A percentile compares a stretch with the other conserved stretches of the same genome.
phyloP scores from a whole-genome alignment of 2,888 invertebrate genomes.

The Carpatolechia fugitivella region DNA sequence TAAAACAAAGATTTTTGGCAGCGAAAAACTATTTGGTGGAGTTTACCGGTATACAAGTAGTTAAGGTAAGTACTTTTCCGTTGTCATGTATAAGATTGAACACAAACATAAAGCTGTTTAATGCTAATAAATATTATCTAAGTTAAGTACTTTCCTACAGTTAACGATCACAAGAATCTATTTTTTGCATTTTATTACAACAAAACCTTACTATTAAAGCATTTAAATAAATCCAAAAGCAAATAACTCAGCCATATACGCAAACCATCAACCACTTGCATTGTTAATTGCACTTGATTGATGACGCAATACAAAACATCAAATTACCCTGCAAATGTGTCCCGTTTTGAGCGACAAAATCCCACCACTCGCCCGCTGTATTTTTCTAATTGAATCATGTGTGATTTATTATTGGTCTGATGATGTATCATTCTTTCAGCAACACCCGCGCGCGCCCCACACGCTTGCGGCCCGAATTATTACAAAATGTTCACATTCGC shows the following conservation, averaged over 20 bases:
- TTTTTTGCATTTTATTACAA: too few relatives aligned
- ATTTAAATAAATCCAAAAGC: neutral
- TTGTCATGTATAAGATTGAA: too few relatives aligned
- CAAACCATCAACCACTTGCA: constrained; percentile 20
- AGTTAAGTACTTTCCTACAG: too few relatives aligned
- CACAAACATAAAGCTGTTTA: too few relatives aligned
- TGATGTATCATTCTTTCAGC: constrained; percentile 79
- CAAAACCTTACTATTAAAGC: too few relatives aligned
- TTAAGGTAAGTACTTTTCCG: neutral
- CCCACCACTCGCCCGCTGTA: constrained; percentile 56
- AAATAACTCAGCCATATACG: neutral
- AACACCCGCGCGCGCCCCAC: constrained; percentile 71
- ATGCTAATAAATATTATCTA: too few relatives aligned
- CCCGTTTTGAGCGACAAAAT: constrained; percentile 51
- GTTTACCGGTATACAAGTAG: neutral
- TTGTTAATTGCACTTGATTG: constrained; percentile 70
- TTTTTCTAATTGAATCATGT: constrained; percentile 79
- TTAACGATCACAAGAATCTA: too few relatives aligned
- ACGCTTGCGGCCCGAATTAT: constrained; percentile 71
- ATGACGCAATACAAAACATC: constrained; percentile 70
- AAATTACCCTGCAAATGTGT: constrained; percentile 66
- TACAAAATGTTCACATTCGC: constrained; percentile 71
- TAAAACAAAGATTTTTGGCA: neutral
- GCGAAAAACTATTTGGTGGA: neutral
- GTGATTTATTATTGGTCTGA: constrained; percentile 79